Evolutionary conservation across 1,140 invertebrate species (phyloP).

Genomic region (Zaprionus camerounensis): DNA sequence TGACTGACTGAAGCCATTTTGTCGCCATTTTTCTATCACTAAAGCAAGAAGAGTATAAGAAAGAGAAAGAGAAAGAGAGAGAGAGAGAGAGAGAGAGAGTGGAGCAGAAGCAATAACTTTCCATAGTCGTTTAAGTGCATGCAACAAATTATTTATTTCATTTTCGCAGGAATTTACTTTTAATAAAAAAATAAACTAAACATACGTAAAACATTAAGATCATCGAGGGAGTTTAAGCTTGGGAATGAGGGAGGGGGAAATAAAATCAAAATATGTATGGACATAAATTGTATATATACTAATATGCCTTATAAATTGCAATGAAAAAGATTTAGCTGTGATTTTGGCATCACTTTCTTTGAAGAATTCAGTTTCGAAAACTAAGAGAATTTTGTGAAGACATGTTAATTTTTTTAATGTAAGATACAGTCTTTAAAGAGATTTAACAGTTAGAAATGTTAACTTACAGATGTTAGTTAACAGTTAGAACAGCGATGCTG

Average conservation of each 20-base stretch:
- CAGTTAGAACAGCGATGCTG: no score
- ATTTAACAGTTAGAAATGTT: no score
- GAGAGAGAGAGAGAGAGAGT: constrained; percentile 16
- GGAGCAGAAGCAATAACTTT: constrained; percentile 39
- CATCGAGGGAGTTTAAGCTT: not conserved
- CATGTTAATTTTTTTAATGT: not conserved
- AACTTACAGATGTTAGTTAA: no score
- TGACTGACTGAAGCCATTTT: constrained; percentile 64
- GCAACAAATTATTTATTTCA: constrained; percentile 81
- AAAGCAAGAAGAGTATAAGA: constrained; percentile 2
- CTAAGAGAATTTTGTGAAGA: not conserved
- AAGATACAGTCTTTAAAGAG: no score
- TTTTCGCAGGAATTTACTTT: constrained; percentile 74
- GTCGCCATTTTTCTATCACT: constrained; percentile 51
- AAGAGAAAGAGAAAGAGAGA: not conserved
- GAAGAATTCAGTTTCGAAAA: not conserved
- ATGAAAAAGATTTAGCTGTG: not conserved
- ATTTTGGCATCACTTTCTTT: not conserved
- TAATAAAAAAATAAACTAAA: constrained; percentile 47
- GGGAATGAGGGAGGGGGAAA: not conserved
- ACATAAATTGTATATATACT: not conserved
- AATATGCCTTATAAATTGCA: not conserved
- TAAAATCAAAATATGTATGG: not conserved
- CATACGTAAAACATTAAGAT: constrained; percentile 1
- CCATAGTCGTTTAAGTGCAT: constrained; percentile 75